Evolutionary conservation across 2,888 invertebrate species (phyloP), one percentile per base, ranked within the genome.

Genomic region (Agrotis puta): DNA sequence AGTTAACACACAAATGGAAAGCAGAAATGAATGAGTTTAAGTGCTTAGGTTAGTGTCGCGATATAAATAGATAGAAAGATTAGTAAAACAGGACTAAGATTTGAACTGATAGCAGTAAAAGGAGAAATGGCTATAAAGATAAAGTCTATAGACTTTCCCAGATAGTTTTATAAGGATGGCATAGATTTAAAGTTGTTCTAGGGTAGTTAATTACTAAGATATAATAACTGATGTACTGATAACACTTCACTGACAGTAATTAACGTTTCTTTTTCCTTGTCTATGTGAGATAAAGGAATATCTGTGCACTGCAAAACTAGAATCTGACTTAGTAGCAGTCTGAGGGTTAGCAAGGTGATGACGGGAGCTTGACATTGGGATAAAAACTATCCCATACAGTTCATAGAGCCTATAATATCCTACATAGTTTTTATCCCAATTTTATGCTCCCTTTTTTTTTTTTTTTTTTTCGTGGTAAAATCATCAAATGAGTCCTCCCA

Each of bases 101-200:
- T 39, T 4, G 5, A 39, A 58, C 27, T 50, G 63, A 72, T 72
- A 61, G 47, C n/a, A 39, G 39, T 59, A 45, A 53, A 58, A 51
- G 39, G 22, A 58, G 45, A 33, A 48, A 70, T 27, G 9, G 13
- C n/a, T 58, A 3, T 13, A 11, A n/a, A 56, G 22, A 45, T 58
- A 18, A 53, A 56, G 39, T 11, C 18, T 47, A 20, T 45, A 43
- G 11, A 14, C 3, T 45, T 50, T 14, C 51, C 43, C 33, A 20
- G 64, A 64, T 75, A 43, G 47, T 18, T 18, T 13, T 72, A 71
- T 39, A 66, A 67, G 47, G 67, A 33, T 20, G 24, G 39, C 57
- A 51, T 20, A 11, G 62, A 45, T 62, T 45, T 4, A 13, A 74
- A 70, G 45, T 59, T 2, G 77, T 14, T 57, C 7, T 11, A 33